A percentile compares a stretch with the other conserved stretches of the same genome.
Evolutionary conservation across 23 tunicate species (phyloP).

Genomic region (Trididemnum clinides): DNA sequence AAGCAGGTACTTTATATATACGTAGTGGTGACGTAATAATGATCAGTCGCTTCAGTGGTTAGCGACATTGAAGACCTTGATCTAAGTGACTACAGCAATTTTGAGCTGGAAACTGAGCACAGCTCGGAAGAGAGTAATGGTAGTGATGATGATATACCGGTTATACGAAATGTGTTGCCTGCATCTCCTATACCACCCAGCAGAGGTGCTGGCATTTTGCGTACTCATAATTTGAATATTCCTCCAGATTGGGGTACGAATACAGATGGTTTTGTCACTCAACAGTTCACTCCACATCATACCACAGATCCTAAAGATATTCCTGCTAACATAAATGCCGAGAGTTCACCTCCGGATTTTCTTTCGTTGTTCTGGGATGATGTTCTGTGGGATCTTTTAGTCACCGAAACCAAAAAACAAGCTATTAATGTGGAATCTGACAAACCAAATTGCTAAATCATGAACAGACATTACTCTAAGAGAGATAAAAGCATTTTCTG

Average conservation of each 20-base stretch:
- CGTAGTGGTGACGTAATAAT: too few relatives aligned
- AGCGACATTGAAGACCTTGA: constrained; percentile 5
- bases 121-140: not conserved
- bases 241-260: constrained; percentile 7
- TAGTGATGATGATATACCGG: not conserved
- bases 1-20: too few relatives aligned
- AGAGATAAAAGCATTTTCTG: constrained; percentile 18
- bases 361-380: not conserved
- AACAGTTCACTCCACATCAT: constrained; percentile 14
- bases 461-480: constrained; percentile 8
- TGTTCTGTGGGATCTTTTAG: constrained; percentile 14
- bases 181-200: not conserved
- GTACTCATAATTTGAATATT: not conserved
- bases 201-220: constrained; percentile 7
- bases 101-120: constrained; percentile 13
- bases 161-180: not conserved
- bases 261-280: not conserved
- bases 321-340: constrained; percentile 7
- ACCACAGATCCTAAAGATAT: constrained; percentile 4
- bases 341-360: constrained; percentile 7
- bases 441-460: not conserved
- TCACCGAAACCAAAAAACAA: not conserved
- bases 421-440: not conserved
- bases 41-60: not conserved
- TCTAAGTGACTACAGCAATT: constrained; percentile 7